A percentile compares a stretch with the other conserved stretches of the same genome.
phyloP scores from a whole-genome alignment of 23 tunicate species.

The Aplidium turbinatum region DNA sequence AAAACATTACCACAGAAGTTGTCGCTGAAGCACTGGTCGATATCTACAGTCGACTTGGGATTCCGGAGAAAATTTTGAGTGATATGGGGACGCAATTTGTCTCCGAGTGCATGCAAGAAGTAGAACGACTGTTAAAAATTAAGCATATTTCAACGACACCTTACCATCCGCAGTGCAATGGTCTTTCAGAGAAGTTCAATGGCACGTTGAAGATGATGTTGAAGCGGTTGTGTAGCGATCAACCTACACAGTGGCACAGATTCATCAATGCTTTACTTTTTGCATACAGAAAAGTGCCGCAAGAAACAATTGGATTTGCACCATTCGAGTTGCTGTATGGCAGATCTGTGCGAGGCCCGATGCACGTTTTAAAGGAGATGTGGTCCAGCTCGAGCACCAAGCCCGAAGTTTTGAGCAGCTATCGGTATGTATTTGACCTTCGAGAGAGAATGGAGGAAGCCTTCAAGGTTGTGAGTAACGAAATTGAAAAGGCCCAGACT shows the following conservation, averaged over 20 bases:
- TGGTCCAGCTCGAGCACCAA: too few species aligned
- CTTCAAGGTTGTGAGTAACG: too few species aligned
- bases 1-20: conserved; percentile 31
- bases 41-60: conserved; percentile 25
- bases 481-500: too few species aligned
- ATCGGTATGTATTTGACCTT: too few species aligned
- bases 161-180: neutral
- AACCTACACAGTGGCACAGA: conserved; percentile 19
- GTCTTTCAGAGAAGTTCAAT: conserved; percentile 4
- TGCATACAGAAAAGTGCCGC: conserved; percentile 38
- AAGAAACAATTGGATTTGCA: conserved; percentile 42
- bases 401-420: too few species aligned
- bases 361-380: conserved; percentile 20
- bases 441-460: too few species aligned
- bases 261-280: conserved; percentile 15
- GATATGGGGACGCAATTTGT: conserved; percentile 28
- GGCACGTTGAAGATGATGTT: too few species aligned
- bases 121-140: conserved; percentile 12
- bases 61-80: conserved; percentile 22
- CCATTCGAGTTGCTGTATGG: conserved; percentile 43
- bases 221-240: conserved; percentile 13
- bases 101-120: conserved; percentile 8
- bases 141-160: too few species aligned
- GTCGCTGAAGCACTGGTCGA: conserved; percentile 38
- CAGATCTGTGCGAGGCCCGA: conserved; percentile 31